A percentile compares a stretch with the other conserved stretches of the same genome.
Conservation (phyloP, 2,113 vertebrate genomes). For the Poeciliopsis prolifica region DNA sequence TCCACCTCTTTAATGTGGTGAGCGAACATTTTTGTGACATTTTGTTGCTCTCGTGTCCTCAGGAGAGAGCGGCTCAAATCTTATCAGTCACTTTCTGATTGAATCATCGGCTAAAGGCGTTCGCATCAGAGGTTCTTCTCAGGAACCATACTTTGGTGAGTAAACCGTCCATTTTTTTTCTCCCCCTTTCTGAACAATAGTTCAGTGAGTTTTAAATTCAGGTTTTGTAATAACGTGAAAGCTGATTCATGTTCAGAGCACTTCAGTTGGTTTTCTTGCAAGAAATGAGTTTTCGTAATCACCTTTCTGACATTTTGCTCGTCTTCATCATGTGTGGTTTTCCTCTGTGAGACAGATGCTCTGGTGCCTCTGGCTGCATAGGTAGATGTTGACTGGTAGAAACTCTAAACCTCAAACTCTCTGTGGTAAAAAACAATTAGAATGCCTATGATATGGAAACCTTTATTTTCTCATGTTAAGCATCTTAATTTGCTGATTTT, state of each 20-base stretch:
- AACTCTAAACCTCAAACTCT: neutral
- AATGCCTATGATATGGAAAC: no score
- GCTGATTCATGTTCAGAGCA: constrained; percentile 33
- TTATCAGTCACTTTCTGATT: constrained; percentile 88
- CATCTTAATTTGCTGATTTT: neutral
- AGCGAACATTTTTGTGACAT: neutral
- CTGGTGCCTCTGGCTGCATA: neutral
- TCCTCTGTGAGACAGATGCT: no score
- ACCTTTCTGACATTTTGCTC: neutral
- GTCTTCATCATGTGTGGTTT: no score
- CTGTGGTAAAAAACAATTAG: no score
- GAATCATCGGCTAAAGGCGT: constrained; percentile 92
- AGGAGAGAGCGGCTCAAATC: constrained; percentile 71
- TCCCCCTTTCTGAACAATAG: neutral
- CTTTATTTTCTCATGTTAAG: neutral
- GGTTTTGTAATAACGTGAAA: neutral
- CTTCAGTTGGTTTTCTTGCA: constrained; percentile 2
- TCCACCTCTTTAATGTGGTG: neutral
- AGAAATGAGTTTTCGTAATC: neutral
- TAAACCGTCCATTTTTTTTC: neutral
- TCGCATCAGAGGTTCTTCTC: constrained; percentile 86
- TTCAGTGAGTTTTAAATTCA: neutral
- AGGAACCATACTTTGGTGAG: constrained; percentile 93
- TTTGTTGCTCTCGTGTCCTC: constrained; percentile 7
- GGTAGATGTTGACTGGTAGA: neutral